Conservation (phyloP, 2,113 vertebrate species). For the Candoia aspera region DNA sequence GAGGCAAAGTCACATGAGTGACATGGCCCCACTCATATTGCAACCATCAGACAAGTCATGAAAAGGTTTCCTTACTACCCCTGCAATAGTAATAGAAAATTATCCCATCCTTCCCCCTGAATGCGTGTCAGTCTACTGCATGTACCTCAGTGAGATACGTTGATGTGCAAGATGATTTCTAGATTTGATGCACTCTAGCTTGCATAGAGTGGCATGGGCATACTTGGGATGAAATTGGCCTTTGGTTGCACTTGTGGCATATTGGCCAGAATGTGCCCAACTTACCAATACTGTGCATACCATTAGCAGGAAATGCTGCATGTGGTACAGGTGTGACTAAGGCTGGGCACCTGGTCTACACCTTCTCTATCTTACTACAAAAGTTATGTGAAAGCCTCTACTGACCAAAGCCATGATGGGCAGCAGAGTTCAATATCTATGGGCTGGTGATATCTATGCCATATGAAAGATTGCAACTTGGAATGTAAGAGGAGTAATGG, state of each 20-base stretch:
- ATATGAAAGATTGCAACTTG: neutral
- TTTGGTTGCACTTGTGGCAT: neutral
- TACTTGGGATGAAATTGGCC: neutral
- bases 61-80: neutral
- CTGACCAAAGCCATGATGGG: neutral
- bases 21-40: neutral
- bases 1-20: neutral
- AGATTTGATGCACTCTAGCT: neutral
- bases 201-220: neutral
- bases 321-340: neutral
- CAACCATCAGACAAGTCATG: neutral
- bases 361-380: neutral
- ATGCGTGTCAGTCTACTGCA: neutral
- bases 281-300: neutral
- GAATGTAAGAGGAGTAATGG: neutral
- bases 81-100: neutral
- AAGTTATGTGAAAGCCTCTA: neutral
- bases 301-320: neutral
- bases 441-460: neutral
- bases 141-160: neutral
- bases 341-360: neutral
- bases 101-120: neutral
- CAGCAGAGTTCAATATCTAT: neutral
- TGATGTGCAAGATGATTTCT: neutral
- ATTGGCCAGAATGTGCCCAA: neutral